Base-by-base conservation (phyloP, 2,888 invertebrate genomes). In the Oligia latruncula region DNA sequence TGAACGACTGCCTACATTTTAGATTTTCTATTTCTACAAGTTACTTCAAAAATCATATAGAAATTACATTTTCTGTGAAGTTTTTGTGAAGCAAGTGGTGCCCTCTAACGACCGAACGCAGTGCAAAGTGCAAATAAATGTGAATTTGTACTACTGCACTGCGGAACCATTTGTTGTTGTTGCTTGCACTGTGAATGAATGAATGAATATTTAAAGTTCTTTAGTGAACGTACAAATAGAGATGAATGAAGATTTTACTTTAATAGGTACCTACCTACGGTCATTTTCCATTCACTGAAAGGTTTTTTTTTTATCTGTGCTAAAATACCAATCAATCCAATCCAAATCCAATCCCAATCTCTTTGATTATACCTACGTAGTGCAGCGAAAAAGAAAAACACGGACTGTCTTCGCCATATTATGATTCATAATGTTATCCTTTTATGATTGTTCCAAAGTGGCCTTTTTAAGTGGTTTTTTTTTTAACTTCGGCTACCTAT, bases 71-170 rank as follows among this genome's bases (percentile, higher is more conserved):
- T 58, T 71, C 20, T n/a, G 17, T 40, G 5, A 2, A 65, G 40
- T 75, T 72, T 74, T 71, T 71, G 23, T n/a, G 9, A 6, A 62
- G 15, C 23, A 17, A 49, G 68, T 71, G 67, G n/a, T 40, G 23
- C 17, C 23, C 49, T 60, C 46, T 74, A 66, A 72, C 55, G 49
- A 60, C 58, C 1, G 35, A 55, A 71, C 62, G 46, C 35, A 60
- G 55, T n/a, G 13, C 2, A 70, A 66, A 60, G 55, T n/a, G 13
- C 2, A 70, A 66, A 72, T 70, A 70, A 66, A 74, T 65, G 46
- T 52, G 68, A 76, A 71, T 66, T 68, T 80, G 55, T 29, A 46
- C 58, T 60, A 64, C 86, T 87, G 85, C 85, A 85, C 40, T 81
- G 85, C 71, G 66, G 77, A 46, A 40, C 67, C 29, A 64, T 78